Base-by-base conservation (phyloP, 2,113 vertebrate genomes). In the Lepus americanus region DNA sequence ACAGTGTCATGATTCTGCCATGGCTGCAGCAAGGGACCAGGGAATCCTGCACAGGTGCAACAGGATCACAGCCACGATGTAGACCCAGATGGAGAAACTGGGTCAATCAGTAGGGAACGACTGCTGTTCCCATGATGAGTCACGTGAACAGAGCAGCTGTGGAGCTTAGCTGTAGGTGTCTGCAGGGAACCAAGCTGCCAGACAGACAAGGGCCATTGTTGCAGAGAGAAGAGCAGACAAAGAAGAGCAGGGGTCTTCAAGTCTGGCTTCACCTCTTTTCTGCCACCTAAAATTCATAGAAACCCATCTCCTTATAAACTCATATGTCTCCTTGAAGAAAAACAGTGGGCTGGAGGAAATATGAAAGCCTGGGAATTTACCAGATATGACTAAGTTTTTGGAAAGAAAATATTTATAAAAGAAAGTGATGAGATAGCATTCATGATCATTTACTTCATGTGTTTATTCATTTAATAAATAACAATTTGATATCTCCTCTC, bases 381-480 rank as follows among this genome's bases (percentile, higher is more conserved):
- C 27, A 86, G 74, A 36, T 36, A 64, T 80, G 27, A 80, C 49
- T 79, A 39, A 31, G 19, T 10, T 80, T 93, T 90, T 78, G 27
- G 61, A 69, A 85, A 96, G 87, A 92, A 3, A 61, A 76, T 39
- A 66, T n/a, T 85, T 55, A 36, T 14, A n/a, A 9, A 79, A 74
- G 11, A 82, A 69, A 17, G 59, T 85, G 13, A 78, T 59, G 29
- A 82, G 9, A 9, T 51, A 29, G 0, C 44, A 74, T 64, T 33
- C 39, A 31, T 29, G 44, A 86, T 55, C 11, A 33, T 29, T 82
- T 87, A 55, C 73, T 69, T 88, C 39, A 5, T 23, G 10, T 79
- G 16, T 76, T 51, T 17, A 49, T 89, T 74, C 20, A 78, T 74
- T 94, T 78, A 31, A 2, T 73, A 77, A 90, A 64, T 78, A 74